Percentiles rank a stretch among this genome's conserved stretches.
phyloP scores from a whole-genome alignment of 2,797 vertebrate genomes.

The Psittacula echo region DNA sequence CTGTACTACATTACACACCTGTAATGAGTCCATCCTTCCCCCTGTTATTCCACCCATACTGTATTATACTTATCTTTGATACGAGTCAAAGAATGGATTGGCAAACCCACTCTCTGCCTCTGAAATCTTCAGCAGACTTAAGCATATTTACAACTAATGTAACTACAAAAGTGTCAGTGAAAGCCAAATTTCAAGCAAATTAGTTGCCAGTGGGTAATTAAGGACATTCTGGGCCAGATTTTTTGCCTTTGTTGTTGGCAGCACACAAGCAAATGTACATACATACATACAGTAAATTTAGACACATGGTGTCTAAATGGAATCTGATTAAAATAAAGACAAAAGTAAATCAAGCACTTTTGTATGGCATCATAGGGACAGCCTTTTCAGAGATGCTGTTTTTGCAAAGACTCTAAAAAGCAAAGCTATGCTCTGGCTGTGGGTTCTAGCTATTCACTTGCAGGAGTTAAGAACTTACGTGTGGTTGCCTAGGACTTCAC shows the following conservation, averaged over 20 bases:
- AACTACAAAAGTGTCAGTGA: not conserved
- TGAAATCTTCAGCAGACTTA: not conserved
- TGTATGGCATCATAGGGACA: not conserved
- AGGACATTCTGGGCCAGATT: not conserved
- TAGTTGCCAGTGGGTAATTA: not conserved
- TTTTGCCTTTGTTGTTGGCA: not conserved
- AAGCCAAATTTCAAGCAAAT: not conserved
- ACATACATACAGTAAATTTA: no score
- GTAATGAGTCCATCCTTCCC: not conserved
- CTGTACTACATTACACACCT: fast-evolving
- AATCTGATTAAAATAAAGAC: not conserved
- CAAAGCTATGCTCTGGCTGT: not conserved
- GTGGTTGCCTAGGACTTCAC: not conserved
- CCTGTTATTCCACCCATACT: not conserved
- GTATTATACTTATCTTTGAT: not conserved
- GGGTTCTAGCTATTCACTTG: not conserved
- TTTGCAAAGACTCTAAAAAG: not conserved
- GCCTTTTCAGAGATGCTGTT: not conserved
- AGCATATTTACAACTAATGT: not conserved
- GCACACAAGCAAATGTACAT: not conserved
- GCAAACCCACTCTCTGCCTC: not conserved
- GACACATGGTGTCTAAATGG: not conserved
- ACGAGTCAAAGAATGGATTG: not conserved
- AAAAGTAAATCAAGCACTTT: not conserved
- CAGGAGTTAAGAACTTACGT: not conserved